Evolutionary conservation across 2,113 vertebrate genomes (phyloP).

Genomic region (Hepsetus odoe): DNA sequence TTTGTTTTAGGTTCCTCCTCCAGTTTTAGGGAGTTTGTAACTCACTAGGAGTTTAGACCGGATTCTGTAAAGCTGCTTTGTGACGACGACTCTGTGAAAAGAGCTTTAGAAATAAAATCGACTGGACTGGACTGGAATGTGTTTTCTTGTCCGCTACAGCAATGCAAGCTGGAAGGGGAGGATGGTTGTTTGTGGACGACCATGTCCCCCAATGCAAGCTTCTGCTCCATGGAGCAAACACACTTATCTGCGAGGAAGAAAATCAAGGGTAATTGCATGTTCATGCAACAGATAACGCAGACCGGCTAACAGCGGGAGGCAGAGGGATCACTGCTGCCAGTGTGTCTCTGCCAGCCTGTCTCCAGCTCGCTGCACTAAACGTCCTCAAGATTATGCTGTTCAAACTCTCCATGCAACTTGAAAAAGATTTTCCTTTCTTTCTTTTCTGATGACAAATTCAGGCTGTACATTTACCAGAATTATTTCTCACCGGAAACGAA

Average conservation of each 20-base stretch:
- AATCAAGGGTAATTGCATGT: conserved; percentile 74
- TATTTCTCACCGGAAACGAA: no score
- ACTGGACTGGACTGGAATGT: neutral
- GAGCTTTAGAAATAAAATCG: no score
- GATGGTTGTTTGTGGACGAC: neutral
- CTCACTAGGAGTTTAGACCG: no score
- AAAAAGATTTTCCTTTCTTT: conserved; percentile 47
- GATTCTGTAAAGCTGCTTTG: no score
- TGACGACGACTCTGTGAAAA: no score
- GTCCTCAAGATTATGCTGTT: conserved; percentile 52
- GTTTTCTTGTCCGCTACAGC: neutral
- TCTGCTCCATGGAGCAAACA: conserved; percentile 65
- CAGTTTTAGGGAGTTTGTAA: no score
- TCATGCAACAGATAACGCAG: conserved; percentile 68
- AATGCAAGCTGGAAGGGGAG: neutral
- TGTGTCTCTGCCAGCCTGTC: conserved; percentile 67
- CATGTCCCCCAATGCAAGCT: conserved; percentile 51
- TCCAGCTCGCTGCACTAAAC: conserved; percentile 56
- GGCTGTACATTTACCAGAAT: neutral
- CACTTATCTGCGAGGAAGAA: conserved; percentile 68
- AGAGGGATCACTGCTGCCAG: conserved; percentile 55
- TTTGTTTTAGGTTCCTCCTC: no score
- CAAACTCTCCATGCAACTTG: conserved; percentile 25
- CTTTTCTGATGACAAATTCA: neutral
- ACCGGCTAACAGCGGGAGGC: conserved; percentile 69